Evolutionary conservation across 2,888 invertebrate genomes (phyloP).

Genomic region (Tenthredo notha): DNA sequence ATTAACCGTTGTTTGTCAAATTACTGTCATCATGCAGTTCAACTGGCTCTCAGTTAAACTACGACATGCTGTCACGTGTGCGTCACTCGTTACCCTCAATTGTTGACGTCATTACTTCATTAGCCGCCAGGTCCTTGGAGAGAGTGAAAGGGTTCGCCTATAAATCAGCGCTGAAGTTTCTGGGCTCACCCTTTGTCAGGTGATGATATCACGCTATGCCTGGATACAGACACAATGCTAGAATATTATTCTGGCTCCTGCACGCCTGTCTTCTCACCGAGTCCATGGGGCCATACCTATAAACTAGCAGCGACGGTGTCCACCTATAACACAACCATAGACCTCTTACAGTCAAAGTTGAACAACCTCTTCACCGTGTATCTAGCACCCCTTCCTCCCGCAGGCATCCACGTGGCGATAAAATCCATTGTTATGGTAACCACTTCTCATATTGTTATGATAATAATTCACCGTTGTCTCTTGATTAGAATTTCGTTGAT

Average conservation of each 20-base stretch:
- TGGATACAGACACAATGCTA: conserved; percentile 19
- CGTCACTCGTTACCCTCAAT: conserved; percentile 15
- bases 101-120: conserved; percentile 30
- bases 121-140: conserved; percentile 4
- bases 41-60: neutral
- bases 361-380: conserved; percentile 35
- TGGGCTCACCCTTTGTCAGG: conserved; percentile 43
- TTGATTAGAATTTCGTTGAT: conserved; percentile 20
- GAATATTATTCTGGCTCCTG: conserved; percentile 24
- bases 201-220: conserved; percentile 40
- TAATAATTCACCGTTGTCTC: neutral
- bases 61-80: conserved; percentile 8
- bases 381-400: neutral
- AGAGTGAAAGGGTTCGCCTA: conserved; percentile 2
- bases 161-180: conserved; percentile 26
- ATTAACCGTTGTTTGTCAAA: conserved; percentile 2
- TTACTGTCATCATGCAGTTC: neutral
- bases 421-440: conserved; percentile 34
- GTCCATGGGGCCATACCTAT: neutral
- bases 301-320: neutral
- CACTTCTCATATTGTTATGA: neutral
- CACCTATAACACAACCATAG: neutral
- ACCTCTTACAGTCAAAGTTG: conserved; percentile 6
- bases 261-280: conserved; percentile 2
- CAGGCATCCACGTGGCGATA: conserved; percentile 6